Percentiles rank a stretch among this genome's conserved stretches.
Evolutionary conservation across 2,888 invertebrate genomes (phyloP).

Genomic region (Aromia moschata): DNA sequence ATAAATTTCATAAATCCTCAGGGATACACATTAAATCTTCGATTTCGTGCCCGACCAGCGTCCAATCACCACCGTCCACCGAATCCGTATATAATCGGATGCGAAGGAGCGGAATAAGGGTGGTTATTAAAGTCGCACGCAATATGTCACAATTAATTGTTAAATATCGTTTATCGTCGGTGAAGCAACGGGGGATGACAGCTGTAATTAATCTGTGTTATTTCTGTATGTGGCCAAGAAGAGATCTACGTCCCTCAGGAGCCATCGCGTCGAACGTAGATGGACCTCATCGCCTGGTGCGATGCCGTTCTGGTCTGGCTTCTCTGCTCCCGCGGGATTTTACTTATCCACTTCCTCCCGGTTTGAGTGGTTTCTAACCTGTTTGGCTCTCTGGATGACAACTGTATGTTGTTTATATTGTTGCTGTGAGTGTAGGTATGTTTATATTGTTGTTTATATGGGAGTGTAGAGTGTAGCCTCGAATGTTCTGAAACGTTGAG

Average conservation of each 20-base stretch:
- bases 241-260: conserved; percentile 57
- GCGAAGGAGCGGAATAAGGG: conserved; percentile 45
- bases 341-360: conserved; percentile 24
- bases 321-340: conserved; percentile 16
- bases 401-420: no score
- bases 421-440: no score
- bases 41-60: not conserved
- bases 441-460: no score
- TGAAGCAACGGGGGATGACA: conserved; percentile 63
- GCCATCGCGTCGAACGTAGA: conserved; percentile 51
- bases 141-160: conserved; percentile 63
- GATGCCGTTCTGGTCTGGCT: conserved; percentile 14
- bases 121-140: conserved; percentile 52
- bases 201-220: conserved; percentile 64
- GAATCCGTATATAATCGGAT: conserved; percentile 35
- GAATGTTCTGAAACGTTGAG: no score
- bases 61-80: not conserved
- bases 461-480: no score
- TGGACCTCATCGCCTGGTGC: conserved; percentile 44
- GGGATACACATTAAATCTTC: not conserved
- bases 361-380: no score
- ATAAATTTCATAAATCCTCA: no score
- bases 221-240: conserved; percentile 61
- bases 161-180: conserved; percentile 63
- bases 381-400: no score